Base-by-base conservation (phyloP, 2,888 invertebrate genomes). In the Cataglyphis cursor region DNA sequence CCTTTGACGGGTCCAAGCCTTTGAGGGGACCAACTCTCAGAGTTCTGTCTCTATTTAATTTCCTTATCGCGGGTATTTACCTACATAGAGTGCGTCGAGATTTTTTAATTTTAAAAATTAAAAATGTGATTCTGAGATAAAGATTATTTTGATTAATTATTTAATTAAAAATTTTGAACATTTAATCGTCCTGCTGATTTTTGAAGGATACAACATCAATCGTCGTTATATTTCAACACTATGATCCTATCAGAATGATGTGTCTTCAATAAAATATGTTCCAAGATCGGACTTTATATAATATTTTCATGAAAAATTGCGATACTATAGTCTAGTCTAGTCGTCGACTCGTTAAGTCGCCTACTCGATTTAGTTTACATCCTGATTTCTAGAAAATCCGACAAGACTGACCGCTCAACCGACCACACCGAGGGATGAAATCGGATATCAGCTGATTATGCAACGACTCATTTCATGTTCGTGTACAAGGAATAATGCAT, bases 361-460 rank as follows among this genome's bases (percentile, higher is more conserved):
- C 12, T 64, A 9, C 38, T 54, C 38, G 38, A 75, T 54, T 75
- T 65, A 65, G 54, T 28, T 1, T 35, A 48, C 24, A 51, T 75
- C 35, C 54, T 76, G 64, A 65, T 76, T 65, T 54, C 38, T 38
- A 38, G 51, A 54, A 65, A 54, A 76, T 38, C 38, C 12, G 24
- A 64, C 24, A 64, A 12, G 82, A 87, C 70, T 70, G 44, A 48
- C 21, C 72, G 35, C 78, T 74, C 41, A 84, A 70, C 48, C 73
- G 65, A 88, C 87, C 88, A 51, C 24, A 57, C 54, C 85, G 62
- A 64, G 59, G 83, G 70, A 74, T 84, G 86, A 86, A 87, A 91
- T 90, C 88, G 82, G 87, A 88, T 91, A 86, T 87, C 89, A 88
- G 89, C 88, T 89, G 87, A 91, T 92, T 91, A 90, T 88, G 84